These are phyloP conservation scores for Phyllopteryx taeniolatus DNA, from an alignment of 2,113 vertebrate genomes.

Conservation along the genomic window DNA sequence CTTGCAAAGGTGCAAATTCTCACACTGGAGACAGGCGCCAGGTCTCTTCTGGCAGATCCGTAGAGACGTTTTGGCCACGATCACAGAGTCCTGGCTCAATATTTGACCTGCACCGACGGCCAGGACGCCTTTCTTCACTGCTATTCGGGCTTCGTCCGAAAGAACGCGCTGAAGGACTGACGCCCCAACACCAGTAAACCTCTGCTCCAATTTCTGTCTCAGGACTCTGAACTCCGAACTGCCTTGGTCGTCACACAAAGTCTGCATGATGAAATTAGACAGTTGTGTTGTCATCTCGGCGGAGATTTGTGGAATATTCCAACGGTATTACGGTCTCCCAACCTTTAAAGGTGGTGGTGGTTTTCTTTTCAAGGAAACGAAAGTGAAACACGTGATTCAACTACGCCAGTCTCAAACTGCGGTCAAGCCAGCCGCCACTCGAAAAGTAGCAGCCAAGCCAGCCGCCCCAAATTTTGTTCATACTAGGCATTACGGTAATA, in stretches of 20 bases:
- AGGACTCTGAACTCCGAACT: constrained; percentile 51
- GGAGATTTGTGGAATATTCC: background rate
- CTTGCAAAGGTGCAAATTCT: constrained; percentile 65
- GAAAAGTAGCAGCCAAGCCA: too few species aligned
- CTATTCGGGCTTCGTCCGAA: constrained; percentile 43
- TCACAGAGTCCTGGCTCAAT: constrained; percentile 42
- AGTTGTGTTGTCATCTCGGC: constrained; percentile 33
- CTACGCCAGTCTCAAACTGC: too few species aligned
- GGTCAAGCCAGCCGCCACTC: too few species aligned
- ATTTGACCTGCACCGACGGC: background rate
- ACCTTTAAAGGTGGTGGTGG: background rate
- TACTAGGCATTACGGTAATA: too few species aligned
- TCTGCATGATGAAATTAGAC: constrained; percentile 28
- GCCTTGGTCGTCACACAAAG: constrained; percentile 61
- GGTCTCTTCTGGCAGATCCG: constrained; percentile 56
- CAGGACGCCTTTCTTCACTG: constrained; percentile 26
- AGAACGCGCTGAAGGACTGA: constrained; percentile 33
- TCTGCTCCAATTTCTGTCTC: constrained; percentile 13
- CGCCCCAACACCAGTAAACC: constrained; percentile 9
- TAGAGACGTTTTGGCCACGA: constrained; percentile 63
- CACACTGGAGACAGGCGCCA: constrained; percentile 51
- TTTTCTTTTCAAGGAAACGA: constrained; percentile 36
- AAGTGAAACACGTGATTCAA: constrained; percentile 45
- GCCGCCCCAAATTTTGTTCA: too few species aligned
- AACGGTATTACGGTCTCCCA: background rate